Conservation (phyloP, 2,888 invertebrate genomes). For the Thumatha senex region DNA sequence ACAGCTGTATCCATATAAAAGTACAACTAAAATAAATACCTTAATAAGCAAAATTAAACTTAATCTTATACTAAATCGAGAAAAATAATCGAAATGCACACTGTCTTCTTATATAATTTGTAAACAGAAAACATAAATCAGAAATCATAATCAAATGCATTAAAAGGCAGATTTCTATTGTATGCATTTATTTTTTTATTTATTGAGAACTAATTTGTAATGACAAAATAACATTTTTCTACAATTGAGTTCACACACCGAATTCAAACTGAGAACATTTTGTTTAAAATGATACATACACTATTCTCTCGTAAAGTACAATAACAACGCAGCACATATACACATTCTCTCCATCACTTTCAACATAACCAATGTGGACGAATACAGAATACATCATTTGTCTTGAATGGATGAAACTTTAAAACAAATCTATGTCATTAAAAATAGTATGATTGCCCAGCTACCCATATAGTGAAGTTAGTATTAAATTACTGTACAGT, state of each 20-base stretch:
- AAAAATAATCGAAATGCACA: slow-evolving; percentile 69
- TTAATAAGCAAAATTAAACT: slow-evolving; percentile 77
- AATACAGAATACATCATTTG: slow-evolving; percentile 66
- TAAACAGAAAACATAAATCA: slow-evolving; percentile 46
- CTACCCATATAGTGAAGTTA: slow-evolving; percentile 80
- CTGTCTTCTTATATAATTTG: slow-evolving; percentile 49
- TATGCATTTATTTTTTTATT: slow-evolving; percentile 62
- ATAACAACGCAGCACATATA: slow-evolving; percentile 45
- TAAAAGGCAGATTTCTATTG: slow-evolving; percentile 72
- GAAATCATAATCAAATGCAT: slow-evolving; percentile 67
- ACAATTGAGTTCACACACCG: slow-evolving; percentile 44
- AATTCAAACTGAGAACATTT: slow-evolving; percentile 29
- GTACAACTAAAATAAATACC: slow-evolving; percentile 83
- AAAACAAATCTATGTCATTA: slow-evolving; percentile 70
- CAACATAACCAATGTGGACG: slow-evolving; percentile 60
- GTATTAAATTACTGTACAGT: slow-evolving; percentile 79
- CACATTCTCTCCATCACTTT: slow-evolving; percentile 52
- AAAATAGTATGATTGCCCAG: slow-evolving; percentile 81
- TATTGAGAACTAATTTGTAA: slow-evolving; percentile 50
- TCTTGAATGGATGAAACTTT: slow-evolving; percentile 56
- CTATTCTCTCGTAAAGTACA: slow-evolving; percentile 28
- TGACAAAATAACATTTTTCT: slow-evolving; percentile 43
- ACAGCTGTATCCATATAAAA: slow-evolving; percentile 80
- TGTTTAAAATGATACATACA: slow-evolving; percentile 24
- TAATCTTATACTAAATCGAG: slow-evolving; percentile 62